Evolutionary conservation across 2,113 vertebrate genomes (phyloP), one percentile per base, ranked within the genome.

Genomic region (Glaucomys volans): DNA sequence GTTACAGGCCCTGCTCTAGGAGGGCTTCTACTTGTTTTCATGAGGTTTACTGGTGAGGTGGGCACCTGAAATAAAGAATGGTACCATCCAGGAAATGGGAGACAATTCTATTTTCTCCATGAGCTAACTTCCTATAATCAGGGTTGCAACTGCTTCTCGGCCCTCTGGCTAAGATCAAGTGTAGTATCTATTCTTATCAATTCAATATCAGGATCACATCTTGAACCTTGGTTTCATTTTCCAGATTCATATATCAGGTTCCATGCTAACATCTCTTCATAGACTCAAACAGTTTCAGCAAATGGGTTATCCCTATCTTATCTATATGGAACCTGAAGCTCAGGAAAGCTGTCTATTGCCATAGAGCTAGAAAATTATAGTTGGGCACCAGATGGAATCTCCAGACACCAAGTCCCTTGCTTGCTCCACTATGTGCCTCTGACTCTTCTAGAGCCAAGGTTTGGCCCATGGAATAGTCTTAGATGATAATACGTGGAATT

Each of bases 101-200:
- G 96, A 91, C 47, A 86, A 74, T 59, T 88, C 32, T 44, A 30
- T 71, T 85, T 92, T 95, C 50, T 92, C 42, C 22, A 17, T 16
- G 44, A 57, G 22, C 79, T 59, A 42, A 8, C 28, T 82, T 93
- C 20, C 47, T 57, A 66, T 52, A 9, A 83, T 44, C 67, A 67
- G 72, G 37, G 76, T 81, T 40, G 87, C 32, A 69, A 57, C 7
- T 22, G 20, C 18, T 57, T 57, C 54, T 57, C 20, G 20, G 54
- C 5, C 20, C 20, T 57, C 22, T 59, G 57, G 22, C 57, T 59
- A 59, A 59, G 57, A 59, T 24, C 22, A 59, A 59, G 24, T 59
- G 2, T 59, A 59, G 24, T 59, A 59, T 52, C 22, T 59, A 18
- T 26, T 59, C 57, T 59, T 22, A 24, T 26, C 57, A 59, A 18